phyloP scores from a whole-genome alignment of 2,113 vertebrate species.

The Synodontis membranacea region DNA sequence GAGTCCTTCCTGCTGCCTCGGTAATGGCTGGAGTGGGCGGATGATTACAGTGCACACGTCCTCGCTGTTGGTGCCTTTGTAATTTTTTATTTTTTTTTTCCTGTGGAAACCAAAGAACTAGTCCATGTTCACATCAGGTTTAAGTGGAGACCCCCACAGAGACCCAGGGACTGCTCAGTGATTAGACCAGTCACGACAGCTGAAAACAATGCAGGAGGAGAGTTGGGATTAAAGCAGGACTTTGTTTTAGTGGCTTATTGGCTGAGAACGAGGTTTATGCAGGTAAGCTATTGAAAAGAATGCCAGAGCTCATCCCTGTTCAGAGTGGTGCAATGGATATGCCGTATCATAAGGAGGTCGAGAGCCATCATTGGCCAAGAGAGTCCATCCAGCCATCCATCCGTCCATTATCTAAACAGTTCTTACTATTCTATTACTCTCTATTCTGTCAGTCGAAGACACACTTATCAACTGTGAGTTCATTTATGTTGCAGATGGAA shows the following conservation, averaged over 20 bases:
- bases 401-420: too few relatives aligned
- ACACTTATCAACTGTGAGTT: neutral
- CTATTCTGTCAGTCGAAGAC: neutral
- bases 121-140: constrained; percentile 35
- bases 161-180: constrained; percentile 9
- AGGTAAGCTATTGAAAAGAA: constrained; percentile 1
- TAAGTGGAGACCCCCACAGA: constrained; percentile 21
- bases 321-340: neutral
- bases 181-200: constrained; percentile 5
- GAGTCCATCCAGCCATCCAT: too few relatives aligned
- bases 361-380: neutral
- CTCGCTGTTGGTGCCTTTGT: constrained; percentile 23
- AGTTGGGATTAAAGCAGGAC: neutral
- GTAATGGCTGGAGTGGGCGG: constrained; percentile 48
- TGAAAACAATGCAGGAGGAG: constrained; percentile 2
- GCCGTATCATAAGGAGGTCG: neutral
- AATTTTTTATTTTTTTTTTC: neutral
- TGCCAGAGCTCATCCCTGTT: neutral
- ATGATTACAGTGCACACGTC: constrained; percentile 39
- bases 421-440: too few relatives aligned
- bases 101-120: constrained; percentile 39
- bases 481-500: neutral
- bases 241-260: neutral
- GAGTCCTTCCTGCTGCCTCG: constrained; percentile 37
- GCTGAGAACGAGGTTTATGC: neutral